These are phyloP conservation scores for Phenganax subtilis DNA, from an alignment of 92 coral and sea anemone species.

Conservation along the genomic window DNA sequence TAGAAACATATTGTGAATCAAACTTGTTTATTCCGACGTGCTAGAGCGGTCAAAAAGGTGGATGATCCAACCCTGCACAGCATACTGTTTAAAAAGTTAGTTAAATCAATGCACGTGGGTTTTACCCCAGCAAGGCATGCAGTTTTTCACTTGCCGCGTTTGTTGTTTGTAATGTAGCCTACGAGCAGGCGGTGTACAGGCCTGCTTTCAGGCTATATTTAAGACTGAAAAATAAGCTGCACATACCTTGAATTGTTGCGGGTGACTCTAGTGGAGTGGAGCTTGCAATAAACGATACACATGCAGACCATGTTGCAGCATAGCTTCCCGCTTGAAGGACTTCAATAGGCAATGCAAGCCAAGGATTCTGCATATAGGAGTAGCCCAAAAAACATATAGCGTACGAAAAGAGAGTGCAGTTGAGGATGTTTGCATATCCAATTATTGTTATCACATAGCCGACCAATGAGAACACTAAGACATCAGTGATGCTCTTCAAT, in stretches of 20 bases:
- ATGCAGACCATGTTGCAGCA: conserved; percentile 96
- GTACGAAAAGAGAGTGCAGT: conserved; percentile 52
- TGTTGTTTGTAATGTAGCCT: no score
- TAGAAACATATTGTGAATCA: no score
- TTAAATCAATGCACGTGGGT: no score
- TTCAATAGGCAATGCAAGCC: conserved; percentile 89
- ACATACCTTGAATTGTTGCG: conserved; percentile 86
- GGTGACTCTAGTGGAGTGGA: conserved; percentile 88
- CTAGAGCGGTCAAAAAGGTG: no score
- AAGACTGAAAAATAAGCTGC: no score
- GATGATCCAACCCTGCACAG: no score
- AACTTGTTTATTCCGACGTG: no score
- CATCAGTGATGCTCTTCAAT: conserved; percentile 42
- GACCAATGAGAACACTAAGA: conserved; percentile 50
- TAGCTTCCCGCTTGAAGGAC: conserved; percentile 81
- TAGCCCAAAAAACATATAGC: conserved; percentile 67
- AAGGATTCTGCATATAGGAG: conserved; percentile 74
- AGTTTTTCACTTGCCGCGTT: no score
- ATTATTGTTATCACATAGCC: conserved; percentile 48
- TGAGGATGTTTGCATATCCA: conserved; percentile 43
- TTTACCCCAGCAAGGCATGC: no score
- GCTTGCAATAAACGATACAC: conserved; percentile 89
- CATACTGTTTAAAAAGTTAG: no score
- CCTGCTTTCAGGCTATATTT: no score
- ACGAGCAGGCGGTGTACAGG: no score